These are phyloP conservation scores for human (Homo sapiens) DNA, from an alignment of 2,113 vertebrate species.

Conservation along the genomic window DNA sequence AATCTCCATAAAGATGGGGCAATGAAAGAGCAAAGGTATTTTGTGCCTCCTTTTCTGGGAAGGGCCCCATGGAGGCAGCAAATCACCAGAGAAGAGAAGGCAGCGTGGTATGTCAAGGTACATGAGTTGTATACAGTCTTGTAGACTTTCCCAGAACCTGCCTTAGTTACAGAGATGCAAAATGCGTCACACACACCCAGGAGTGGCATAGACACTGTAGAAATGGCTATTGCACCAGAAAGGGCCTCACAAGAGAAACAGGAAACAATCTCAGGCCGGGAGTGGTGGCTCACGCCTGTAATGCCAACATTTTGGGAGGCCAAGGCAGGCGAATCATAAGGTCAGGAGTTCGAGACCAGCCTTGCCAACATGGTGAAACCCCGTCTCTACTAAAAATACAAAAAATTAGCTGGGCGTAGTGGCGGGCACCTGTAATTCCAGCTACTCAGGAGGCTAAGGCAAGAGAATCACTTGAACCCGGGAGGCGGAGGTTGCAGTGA, in stretches of 20 bases:
- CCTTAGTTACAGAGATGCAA: not conserved
- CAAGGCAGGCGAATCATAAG: too few relatives aligned
- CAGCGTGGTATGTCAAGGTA: accelerated
- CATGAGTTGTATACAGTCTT: accelerated
- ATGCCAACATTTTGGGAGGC: too few relatives aligned
- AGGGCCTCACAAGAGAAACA: not conserved
- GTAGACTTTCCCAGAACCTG: not conserved
- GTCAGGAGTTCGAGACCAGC: too few relatives aligned
- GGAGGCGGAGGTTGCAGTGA: too few relatives aligned
- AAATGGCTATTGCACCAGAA: not conserved
- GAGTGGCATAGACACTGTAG: not conserved
- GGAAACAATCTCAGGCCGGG: not conserved
- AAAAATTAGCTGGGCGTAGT: too few relatives aligned
- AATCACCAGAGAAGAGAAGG: not conserved
- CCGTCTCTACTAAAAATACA: too few relatives aligned
- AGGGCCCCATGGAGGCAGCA: not conserved
- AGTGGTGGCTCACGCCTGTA: too few relatives aligned
- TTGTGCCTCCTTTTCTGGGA: not conserved
- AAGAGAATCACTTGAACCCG: too few relatives aligned
- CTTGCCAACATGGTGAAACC: too few relatives aligned
- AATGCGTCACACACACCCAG: not conserved
- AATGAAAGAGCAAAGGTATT: not conserved
- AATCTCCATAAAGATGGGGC: not conserved
- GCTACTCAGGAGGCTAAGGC: too few relatives aligned
- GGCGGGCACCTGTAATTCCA: too few relatives aligned